These are phyloP conservation scores for Sipha maydis DNA, from an alignment of 2,888 invertebrate species.

Conservation along the genomic window DNA sequence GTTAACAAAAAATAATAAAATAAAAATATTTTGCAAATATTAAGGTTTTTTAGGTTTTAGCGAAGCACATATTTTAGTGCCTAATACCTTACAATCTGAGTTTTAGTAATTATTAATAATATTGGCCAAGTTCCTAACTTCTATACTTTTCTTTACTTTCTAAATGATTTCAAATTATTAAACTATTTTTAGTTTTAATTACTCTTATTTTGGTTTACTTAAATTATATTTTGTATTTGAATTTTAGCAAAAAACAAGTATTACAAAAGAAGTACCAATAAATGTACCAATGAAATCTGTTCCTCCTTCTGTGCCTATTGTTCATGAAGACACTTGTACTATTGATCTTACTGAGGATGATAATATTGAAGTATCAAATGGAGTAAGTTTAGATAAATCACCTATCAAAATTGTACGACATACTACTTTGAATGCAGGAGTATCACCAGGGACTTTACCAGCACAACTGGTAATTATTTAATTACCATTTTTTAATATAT, in stretches of 20 bases:
- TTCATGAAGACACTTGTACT: neutral
- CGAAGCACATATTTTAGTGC: too few species aligned
- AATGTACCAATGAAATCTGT: neutral
- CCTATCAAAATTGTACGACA: slow-evolving; percentile 1
- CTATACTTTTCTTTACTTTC: too few species aligned
- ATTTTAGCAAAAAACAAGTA: slow-evolving; percentile 2
- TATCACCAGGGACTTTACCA: neutral
- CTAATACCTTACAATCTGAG: too few species aligned
- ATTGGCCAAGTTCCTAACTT: too few species aligned
- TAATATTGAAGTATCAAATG: neutral
- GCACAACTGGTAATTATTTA: slow-evolving; percentile 12
- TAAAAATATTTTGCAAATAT: too few species aligned
- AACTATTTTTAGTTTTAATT: too few species aligned
- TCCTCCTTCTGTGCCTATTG: neutral
- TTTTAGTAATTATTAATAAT: too few species aligned
- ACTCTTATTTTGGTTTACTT: neutral
- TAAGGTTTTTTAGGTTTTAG: too few species aligned
- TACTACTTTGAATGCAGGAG: neutral
- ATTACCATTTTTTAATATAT: too few species aligned
- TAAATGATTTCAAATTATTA: too few species aligned
- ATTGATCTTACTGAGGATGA: slow-evolving; percentile 36
- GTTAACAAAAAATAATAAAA: too few species aligned
- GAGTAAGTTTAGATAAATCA: neutral
- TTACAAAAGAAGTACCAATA: neutral
- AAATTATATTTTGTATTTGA: neutral